Evolutionary conservation across 2,888 invertebrate species (phyloP).

Genomic region (Dasypolia templi): DNA sequence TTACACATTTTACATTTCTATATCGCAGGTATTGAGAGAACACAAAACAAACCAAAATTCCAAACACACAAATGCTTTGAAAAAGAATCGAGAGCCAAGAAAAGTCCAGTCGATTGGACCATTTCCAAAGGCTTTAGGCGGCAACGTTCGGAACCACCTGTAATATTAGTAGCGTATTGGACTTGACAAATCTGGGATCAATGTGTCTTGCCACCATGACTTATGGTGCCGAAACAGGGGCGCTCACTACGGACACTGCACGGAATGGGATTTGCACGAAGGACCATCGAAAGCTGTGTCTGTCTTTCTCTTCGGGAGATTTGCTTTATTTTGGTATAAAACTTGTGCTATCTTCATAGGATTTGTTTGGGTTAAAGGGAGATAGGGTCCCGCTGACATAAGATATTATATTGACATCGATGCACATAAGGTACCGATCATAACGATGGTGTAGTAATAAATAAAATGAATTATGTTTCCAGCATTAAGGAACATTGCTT

Average conservation of each 20-base stretch:
- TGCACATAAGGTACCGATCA: background rate
- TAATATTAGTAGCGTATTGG: slow-evolving; percentile 58
- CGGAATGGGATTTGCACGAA: slow-evolving; percentile 54
- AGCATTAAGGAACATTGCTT: too few species aligned
- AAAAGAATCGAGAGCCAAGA: slow-evolving; percentile 43
- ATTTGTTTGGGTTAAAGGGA: slow-evolving; percentile 13
- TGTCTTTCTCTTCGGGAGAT: slow-evolving; percentile 42
- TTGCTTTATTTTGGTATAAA: slow-evolving; percentile 35
- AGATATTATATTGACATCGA: too few species aligned
- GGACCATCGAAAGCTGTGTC: slow-evolving; percentile 47
- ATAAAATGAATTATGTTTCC: background rate
- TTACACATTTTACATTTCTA: background rate
- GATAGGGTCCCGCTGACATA: background rate
- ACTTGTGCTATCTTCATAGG: slow-evolving; percentile 23
- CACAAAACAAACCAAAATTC: slow-evolving; percentile 33
- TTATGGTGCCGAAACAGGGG: slow-evolving; percentile 53
- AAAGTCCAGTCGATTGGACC: slow-evolving; percentile 59
- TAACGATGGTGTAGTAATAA: background rate
- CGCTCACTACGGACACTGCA: slow-evolving; percentile 41
- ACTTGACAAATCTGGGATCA: slow-evolving; percentile 58
- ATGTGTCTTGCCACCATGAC: slow-evolving; percentile 58
- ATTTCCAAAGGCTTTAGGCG: slow-evolving; percentile 51
- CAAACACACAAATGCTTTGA: slow-evolving; percentile 28
- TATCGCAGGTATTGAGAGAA: slow-evolving; percentile 3
- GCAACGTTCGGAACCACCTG: slow-evolving; percentile 49